A percentile compares a stretch with the other conserved stretches of the same genome.
Conservation (phyloP, 2,888 invertebrate genomes). For the Apomyelois bistriatella region DNA sequence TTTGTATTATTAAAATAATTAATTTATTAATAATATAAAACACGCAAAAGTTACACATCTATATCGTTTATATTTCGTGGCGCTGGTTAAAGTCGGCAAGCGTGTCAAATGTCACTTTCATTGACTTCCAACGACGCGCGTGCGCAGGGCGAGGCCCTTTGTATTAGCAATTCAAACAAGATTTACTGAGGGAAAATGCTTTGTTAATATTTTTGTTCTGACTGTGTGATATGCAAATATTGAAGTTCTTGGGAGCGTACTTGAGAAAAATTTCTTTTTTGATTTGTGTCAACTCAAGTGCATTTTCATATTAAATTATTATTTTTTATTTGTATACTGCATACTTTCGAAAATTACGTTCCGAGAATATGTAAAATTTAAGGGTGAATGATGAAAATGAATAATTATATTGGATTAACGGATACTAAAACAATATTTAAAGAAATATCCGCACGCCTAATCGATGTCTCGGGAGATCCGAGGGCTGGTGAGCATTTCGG, state of each 20-base stretch:
- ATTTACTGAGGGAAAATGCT: constrained; percentile 11
- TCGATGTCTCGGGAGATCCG: no score
- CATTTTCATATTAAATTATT: background rate
- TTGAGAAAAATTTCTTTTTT: background rate
- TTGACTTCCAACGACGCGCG: constrained; percentile 16
- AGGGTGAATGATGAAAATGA: no score
- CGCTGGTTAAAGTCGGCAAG: constrained; percentile 25
- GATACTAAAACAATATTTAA: no score
- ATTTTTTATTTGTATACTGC: no score
- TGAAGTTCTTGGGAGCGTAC: background rate
- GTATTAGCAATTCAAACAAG: constrained; percentile 11
- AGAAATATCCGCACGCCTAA: no score
- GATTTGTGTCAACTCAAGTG: background rate
- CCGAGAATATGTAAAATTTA: no score
- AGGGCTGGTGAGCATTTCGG: no score
- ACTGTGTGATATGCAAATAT: background rate
- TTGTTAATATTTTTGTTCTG: constrained; percentile 9
- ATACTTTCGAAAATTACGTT: no score
- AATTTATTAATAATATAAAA: no score
- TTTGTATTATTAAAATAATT: no score
- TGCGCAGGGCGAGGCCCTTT: constrained; percentile 11
- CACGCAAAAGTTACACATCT: no score
- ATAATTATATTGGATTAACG: no score
- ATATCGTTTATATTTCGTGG: background rate
- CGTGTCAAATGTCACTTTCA: constrained; percentile 44